phyloP scores from a whole-genome alignment of 1,140 invertebrate genomes.

The Leptoteleia sp. region DNA sequence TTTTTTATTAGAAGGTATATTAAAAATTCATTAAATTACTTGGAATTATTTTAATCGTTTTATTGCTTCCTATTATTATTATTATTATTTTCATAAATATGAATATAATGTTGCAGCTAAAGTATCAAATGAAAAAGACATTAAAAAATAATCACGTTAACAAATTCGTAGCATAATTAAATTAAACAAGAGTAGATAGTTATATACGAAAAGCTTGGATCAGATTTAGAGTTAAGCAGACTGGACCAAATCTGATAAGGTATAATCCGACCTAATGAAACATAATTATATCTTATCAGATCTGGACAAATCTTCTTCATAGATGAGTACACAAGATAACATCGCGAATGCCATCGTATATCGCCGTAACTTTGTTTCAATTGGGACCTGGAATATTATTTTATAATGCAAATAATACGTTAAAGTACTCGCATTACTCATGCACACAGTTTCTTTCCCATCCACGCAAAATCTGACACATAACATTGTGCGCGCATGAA shows the following conservation, averaged over 20 bases:
- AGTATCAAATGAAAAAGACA: too few species aligned
- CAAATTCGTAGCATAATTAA: slow-evolving; percentile 2
- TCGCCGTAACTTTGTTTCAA: too few species aligned
- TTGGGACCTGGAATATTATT: not conserved
- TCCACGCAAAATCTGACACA: not conserved
- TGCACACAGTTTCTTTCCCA: slow-evolving; percentile 13
- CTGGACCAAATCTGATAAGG: slow-evolving; percentile 20
- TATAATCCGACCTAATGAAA: slow-evolving; percentile 21
- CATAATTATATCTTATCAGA: slow-evolving; percentile 41
- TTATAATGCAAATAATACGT: slow-evolving; percentile 21
- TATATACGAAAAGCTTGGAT: slow-evolving; percentile 7
- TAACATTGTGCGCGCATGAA: slow-evolving; percentile 15
- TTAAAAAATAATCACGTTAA: not conserved
- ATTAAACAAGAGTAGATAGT: not conserved
- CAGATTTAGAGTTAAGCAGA: slow-evolving; percentile 6
- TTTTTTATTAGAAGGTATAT: too few species aligned
- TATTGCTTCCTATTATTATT: too few species aligned
- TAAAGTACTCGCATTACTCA: slow-evolving; percentile 14
- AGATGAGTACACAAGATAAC: slow-evolving; percentile 2
- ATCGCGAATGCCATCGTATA: too few species aligned
- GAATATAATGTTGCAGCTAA: too few species aligned
- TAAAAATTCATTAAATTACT: too few species aligned
- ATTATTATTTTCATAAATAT: too few species aligned
- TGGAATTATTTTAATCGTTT: too few species aligned
- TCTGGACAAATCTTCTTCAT: slow-evolving; percentile 20